Evolutionary conservation across 1,140 invertebrate species (phyloP).

Genomic region (Pseudobourletiella spinata): DNA sequence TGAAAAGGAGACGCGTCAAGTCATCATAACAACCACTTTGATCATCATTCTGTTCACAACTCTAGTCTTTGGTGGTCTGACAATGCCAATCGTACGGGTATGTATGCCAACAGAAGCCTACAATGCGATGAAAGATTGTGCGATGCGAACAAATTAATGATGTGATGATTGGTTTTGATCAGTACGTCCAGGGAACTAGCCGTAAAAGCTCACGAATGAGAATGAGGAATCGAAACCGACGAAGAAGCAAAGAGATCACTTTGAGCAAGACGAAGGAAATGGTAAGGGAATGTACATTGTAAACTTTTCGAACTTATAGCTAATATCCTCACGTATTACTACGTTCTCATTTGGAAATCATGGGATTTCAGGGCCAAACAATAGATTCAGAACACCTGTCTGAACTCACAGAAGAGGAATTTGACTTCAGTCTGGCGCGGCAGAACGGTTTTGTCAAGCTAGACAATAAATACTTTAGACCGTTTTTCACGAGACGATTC

Average conservation of each 20-base stretch:
- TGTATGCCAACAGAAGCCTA: not conserved
- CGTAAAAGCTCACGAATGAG: slow-evolving; percentile 48
- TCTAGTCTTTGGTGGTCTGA: slow-evolving; percentile 87
- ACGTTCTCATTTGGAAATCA: too few species aligned
- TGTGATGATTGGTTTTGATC: too few species aligned
- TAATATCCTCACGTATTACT: too few species aligned
- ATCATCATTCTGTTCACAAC: slow-evolving; percentile 95
- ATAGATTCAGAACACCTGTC: slow-evolving; percentile 94
- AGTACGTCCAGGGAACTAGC: slow-evolving; percentile 51
- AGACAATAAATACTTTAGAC: slow-evolving; percentile 87
- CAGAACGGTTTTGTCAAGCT: slow-evolving; percentile 76
- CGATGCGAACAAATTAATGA: too few species aligned
- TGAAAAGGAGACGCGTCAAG: slow-evolving; percentile 82
- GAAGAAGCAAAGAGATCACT: slow-evolving; percentile 70
- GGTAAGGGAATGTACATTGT: slow-evolving; percentile 49
- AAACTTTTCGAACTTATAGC: too few species aligned
- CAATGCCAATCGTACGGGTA: slow-evolving; percentile 90
- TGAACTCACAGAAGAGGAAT: slow-evolving; percentile 89
- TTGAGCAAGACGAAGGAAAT: slow-evolving; percentile 95
- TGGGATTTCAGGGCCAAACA: slow-evolving; percentile 73
- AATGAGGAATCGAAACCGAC: slow-evolving; percentile 47
- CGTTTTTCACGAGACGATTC: slow-evolving; percentile 88
- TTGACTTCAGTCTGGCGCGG: slow-evolving; percentile 61
- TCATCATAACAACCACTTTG: slow-evolving; percentile 93
- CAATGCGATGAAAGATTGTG: too few species aligned